These are phyloP conservation scores for Lasioglossum pauxillum DNA, from an alignment of 2,888 invertebrate species.

Conservation along the genomic window DNA sequence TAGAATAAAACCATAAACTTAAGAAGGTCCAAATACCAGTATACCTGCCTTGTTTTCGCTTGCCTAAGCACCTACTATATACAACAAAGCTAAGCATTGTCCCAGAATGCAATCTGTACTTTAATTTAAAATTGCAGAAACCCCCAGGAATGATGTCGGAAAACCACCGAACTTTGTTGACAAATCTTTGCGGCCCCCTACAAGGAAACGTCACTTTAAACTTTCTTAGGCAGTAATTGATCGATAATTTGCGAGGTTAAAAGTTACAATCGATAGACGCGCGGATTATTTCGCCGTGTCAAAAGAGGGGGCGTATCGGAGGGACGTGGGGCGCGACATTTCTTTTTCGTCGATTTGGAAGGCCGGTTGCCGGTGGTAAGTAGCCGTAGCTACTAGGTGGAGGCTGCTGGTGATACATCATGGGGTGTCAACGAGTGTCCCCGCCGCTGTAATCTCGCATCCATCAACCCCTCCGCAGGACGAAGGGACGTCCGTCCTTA, in stretches of 20 bases:
- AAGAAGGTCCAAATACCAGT: too few species aligned
- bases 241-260: not conserved
- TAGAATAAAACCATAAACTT: too few species aligned
- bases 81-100: too few species aligned
- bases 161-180: too few species aligned
- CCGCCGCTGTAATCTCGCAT: constrained; percentile 82
- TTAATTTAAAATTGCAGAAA: not conserved
- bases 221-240: not conserved
- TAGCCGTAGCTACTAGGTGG: constrained; percentile 69
- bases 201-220: too few species aligned
- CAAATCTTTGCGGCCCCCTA: not conserved
- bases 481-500: constrained; percentile 66
- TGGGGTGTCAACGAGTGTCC: constrained; percentile 80
- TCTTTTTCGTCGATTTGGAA: constrained; percentile 54
- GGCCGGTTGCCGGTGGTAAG: constrained; percentile 68
- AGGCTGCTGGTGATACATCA: constrained; percentile 78
- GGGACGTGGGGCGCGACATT: constrained; percentile 42
- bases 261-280: not conserved
- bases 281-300: constrained; percentile 30
- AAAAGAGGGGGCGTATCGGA: constrained; percentile 13
- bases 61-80: too few species aligned
- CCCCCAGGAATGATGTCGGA: not conserved
- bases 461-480: constrained; percentile 80
- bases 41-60: too few species aligned
- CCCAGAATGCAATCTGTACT: not conserved